A percentile compares a stretch with the other conserved stretches of the same genome.
Conservation (phyloP, 2,888 invertebrate genomes). For the Sminthurinus aureus region DNA sequence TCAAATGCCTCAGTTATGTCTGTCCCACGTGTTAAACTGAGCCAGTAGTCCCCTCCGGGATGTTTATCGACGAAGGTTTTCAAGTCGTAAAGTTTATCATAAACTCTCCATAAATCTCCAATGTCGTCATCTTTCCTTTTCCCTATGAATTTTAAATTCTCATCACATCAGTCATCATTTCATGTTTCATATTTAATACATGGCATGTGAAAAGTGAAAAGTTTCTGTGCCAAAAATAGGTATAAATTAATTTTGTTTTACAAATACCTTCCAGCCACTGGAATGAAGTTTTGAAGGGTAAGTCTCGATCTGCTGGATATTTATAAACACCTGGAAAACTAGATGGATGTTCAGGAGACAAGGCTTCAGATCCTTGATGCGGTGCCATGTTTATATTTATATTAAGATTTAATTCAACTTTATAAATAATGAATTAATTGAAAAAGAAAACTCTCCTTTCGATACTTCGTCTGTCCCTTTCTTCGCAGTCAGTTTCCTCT, state of each 20-base stretch:
- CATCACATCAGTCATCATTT: background rate
- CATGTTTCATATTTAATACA: too few relatives aligned
- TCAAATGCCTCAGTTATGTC: conserved; percentile 62
- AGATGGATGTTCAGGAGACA: conserved; percentile 43
- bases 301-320: conserved; percentile 67
- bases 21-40: conserved; percentile 64
- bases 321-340: conserved; percentile 64
- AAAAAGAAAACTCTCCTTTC: too few relatives aligned
- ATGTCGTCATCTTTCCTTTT: conserved; percentile 75
- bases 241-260: background rate
- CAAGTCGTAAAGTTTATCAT: conserved; percentile 83
- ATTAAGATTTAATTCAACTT: too few relatives aligned
- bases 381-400: conserved; percentile 3
- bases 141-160: conserved; percentile 58
- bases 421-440: too few relatives aligned
- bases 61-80: conserved; percentile 79
- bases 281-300: conserved; percentile 64
- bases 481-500: too few relatives aligned
- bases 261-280: conserved; percentile 69
- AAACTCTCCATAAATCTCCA: conserved; percentile 80
- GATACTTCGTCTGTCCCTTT: too few relatives aligned
- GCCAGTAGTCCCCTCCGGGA: conserved; percentile 85
- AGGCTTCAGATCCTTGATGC: background rate
- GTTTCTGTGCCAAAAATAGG: background rate
- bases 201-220: too few relatives aligned